A percentile compares a stretch with the other conserved stretches of the same genome.
phyloP scores from a whole-genome alignment of 92 coral and sea anemone species.

The Heteractis magnifica region DNA sequence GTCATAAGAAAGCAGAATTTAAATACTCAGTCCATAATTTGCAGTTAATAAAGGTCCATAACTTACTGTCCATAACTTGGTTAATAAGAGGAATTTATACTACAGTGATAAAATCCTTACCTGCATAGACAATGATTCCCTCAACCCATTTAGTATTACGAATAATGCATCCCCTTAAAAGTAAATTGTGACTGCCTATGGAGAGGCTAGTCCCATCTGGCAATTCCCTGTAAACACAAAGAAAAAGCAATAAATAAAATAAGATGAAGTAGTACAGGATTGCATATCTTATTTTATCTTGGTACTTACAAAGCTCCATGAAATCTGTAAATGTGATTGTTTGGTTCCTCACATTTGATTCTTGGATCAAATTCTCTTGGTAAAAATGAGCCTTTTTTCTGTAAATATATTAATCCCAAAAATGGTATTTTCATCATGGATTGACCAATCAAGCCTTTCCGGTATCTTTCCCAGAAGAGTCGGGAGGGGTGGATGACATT shows the following conservation, averaged over 20 bases:
- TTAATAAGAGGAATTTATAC: background rate
- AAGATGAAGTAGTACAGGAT: background rate
- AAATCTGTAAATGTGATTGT: slow-evolving; percentile 90
- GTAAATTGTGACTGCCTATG: slow-evolving; percentile 83
- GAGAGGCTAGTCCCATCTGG: slow-evolving; percentile 54
- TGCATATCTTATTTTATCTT: background rate
- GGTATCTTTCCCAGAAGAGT: background rate
- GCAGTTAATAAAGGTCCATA: background rate
- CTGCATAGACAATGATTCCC: slow-evolving; percentile 98
- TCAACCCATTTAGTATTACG: slow-evolving; percentile 92
- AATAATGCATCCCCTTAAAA: slow-evolving; percentile 89
- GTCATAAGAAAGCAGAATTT: too few relatives aligned
- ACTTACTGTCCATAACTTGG: background rate
- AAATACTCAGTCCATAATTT: too few relatives aligned
- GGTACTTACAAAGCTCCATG: slow-evolving; percentile 90
- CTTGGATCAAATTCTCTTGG: slow-evolving; percentile 62
- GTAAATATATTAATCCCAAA: background rate
- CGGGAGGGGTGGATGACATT: background rate
- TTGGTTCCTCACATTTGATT: slow-evolving; percentile 85
- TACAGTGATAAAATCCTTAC: slow-evolving; percentile 26
- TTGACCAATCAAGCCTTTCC: background rate
- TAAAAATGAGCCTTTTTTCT: slow-evolving; percentile 47
- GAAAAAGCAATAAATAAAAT: background rate
- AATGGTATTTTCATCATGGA: background rate
- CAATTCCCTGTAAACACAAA: slow-evolving; percentile 35